A percentile compares a stretch with the other conserved stretches of the same genome.
Conservation (phyloP, 2,113 vertebrate species). For the Sigmodon hispidus region DNA sequence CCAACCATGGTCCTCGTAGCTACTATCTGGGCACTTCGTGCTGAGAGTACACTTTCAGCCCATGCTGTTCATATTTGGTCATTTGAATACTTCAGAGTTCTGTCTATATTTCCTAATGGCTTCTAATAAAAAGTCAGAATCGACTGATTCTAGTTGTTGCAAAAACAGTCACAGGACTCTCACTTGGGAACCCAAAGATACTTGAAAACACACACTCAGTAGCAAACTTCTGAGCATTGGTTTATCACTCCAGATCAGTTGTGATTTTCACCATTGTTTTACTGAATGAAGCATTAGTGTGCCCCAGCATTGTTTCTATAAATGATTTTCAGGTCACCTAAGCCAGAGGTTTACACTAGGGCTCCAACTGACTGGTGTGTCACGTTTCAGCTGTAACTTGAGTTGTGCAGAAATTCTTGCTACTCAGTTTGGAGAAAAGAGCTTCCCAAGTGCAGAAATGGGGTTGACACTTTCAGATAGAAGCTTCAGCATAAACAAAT, state of each 20-base stretch:
- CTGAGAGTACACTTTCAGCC: rapidly evolving
- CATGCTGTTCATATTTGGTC: rapidly evolving
- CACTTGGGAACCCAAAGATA: background rate
- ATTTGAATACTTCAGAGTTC: background rate
- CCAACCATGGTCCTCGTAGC: rapidly evolving
- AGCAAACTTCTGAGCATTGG: background rate
- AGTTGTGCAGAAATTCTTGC: background rate
- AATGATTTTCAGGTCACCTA: background rate
- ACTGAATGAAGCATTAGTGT: background rate
- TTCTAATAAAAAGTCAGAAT: background rate
- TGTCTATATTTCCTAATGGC: background rate
- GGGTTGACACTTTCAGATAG: background rate
- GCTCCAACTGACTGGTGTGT: background rate
- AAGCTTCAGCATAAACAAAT: background rate
- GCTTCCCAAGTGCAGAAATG: background rate
- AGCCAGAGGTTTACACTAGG: background rate
- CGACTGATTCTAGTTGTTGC: background rate
- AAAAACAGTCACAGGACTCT: background rate
- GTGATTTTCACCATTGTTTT: background rate
- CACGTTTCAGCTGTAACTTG: background rate
- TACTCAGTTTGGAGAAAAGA: background rate
- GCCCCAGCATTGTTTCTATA: background rate
- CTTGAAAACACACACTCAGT: background rate
- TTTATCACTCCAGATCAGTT: background rate
- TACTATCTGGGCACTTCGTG: rapidly evolving